Base-by-base conservation (phyloP, 2,797 vertebrate species). In the Cyprinodon diabolis region DNA sequence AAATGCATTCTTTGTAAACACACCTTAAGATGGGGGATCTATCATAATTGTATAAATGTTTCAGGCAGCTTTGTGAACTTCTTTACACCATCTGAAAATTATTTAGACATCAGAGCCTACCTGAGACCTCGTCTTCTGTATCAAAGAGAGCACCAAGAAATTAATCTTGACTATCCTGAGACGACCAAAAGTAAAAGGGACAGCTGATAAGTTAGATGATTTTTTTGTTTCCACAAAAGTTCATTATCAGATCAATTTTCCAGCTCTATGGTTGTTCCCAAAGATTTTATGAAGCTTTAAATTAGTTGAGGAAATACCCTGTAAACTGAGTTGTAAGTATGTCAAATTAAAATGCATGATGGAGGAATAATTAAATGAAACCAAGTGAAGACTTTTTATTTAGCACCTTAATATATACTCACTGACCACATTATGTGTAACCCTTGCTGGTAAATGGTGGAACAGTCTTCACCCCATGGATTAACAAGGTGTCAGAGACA, bases 211-310 rank as follows among this genome's bases (percentile, higher is more conserved):
- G 37, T 40, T 40, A 62, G 58, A 37, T 35, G 11, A 9, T 21
- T 10, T 4, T 35, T 17, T 21, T 19, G 19, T 7, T 4, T 19
- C 17, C 57, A 15, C 7, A 37, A 19, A 15, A 17, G 37, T 37
- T 60, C 58, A 40, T 62, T 62, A 62, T 21, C 58, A 19, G 17
- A 62, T 62, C 17, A 15, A 21, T 62, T 40, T 62, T 62, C 37
- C 35, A 40, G 35, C 9, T 62, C 15, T 12, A 40, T 40, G 58
- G 30, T 62, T 62, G 58, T 21, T 62, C 40, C 58, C 14, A 62
- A 40, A 62, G 58, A 62, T 62, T 62, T 62, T 62, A 62, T 62
- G 58, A 40, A 35, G 35, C 25, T 62, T 62, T 62, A 40, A 62
- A 62, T 62, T 40, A 40, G 58, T 19, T 17, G 8, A 37, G 40